Evolutionary conservation across 2,113 vertebrate species (phyloP).

Genomic region (Saccopteryx bilineata): DNA sequence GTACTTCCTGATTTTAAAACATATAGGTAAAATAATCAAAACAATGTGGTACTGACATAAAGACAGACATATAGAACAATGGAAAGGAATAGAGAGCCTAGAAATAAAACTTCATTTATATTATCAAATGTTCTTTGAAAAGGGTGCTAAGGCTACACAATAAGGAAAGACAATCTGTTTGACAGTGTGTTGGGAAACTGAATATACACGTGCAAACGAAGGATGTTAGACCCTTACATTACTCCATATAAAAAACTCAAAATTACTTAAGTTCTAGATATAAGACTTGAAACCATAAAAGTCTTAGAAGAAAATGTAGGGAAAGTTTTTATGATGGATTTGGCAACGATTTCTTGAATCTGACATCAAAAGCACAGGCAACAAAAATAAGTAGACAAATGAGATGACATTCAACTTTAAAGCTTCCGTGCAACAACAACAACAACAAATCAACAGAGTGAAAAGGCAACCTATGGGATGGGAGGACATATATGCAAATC

Average conservation of each 20-base stretch:
- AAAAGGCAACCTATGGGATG: not conserved
- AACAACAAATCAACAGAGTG: not conserved
- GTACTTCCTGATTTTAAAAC: not conserved
- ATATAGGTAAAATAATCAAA: not conserved
- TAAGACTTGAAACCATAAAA: not conserved
- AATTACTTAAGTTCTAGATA: not conserved
- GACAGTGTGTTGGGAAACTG: not conserved
- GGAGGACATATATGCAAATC: conserved; percentile 17
- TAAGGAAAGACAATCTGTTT: not conserved
- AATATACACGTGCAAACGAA: not conserved
- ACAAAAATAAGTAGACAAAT: not conserved
- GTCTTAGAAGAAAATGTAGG: not conserved
- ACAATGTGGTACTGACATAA: not conserved
- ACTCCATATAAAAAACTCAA: not conserved
- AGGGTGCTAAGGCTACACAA: not conserved
- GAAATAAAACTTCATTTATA: not conserved
- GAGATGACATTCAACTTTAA: not conserved
- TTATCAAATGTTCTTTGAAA: not conserved
- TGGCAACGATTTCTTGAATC: not conserved
- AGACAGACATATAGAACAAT: not conserved
- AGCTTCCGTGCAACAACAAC: not conserved
- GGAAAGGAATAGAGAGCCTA: not conserved
- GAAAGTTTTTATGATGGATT: not conserved
- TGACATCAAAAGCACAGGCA: not conserved
- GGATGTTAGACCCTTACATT: not conserved